phyloP scores from a whole-genome alignment of 2,797 vertebrate genomes.

The Lophotriccus pileatus region DNA sequence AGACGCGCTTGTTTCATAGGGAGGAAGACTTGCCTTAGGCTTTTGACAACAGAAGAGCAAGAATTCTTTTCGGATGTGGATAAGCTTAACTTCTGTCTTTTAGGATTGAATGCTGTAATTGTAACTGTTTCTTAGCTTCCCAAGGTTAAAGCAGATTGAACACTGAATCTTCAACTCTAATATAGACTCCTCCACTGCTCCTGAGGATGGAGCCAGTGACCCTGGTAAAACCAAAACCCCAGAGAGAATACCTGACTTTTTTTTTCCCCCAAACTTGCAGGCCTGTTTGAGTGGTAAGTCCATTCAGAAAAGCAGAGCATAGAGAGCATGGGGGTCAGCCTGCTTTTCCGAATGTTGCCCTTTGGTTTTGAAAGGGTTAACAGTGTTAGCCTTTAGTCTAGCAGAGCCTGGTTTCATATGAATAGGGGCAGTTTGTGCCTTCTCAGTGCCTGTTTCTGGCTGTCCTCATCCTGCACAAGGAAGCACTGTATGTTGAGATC shows the following conservation, averaged over 20 bases:
- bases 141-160: background rate
- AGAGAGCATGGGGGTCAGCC: background rate
- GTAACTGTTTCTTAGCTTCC: background rate
- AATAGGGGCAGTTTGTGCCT: constrained; percentile 43
- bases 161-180: background rate
- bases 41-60: background rate
- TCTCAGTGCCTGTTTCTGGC: background rate
- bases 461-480: constrained; percentile 33
- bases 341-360: background rate
- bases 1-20: background rate
- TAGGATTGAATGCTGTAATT: background rate
- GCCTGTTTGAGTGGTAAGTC: background rate
- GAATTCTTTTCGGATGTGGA: background rate
- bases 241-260: background rate
- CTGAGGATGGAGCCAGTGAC: background rate
- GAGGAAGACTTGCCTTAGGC: background rate
- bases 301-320: background rate
- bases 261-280: background rate
- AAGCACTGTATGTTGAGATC: background rate
- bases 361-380: constrained; percentile 21
- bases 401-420: constrained; percentile 21
- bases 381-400: background rate
- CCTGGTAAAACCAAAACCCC: background rate
- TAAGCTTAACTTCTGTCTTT: background rate
- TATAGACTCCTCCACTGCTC: background rate